Evolutionary conservation across 2,113 vertebrate genomes (phyloP), one percentile per base, ranked within the genome.

Genomic region (Colinus virginianus): DNA sequence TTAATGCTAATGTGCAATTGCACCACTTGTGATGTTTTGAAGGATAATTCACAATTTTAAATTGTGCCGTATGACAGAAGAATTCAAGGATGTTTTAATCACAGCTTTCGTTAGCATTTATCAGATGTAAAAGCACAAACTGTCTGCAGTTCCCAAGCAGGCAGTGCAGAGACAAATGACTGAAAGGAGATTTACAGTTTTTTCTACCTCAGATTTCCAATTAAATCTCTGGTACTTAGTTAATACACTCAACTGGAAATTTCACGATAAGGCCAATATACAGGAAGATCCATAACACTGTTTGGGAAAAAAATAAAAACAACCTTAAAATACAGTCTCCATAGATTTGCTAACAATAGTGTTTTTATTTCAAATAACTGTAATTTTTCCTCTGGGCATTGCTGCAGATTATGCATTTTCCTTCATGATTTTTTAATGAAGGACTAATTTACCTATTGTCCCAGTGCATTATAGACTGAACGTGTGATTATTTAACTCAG

Each of bases 371-470:
- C 78, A 97, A 96, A 96, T 95, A 96, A 96, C 81, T 75, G 13
- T 90, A 80, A 96, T 98, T 95, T 93, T 96, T 97, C 89, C 95
- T 95, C 49, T 53, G 70, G 62, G 90, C 34, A 84, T 64, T 90
- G 66, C 84, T 96, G 96, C 95, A 92, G 67, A 95, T 96, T 77
- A 91, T 84, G 96, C 96, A 72, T 91, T 97, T 97, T 97, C 67
- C 87, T 94, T 95, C 93, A 70, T 84, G 96, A 95, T 96, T 92
- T 95, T 97, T 97, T 97, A 97, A 97, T 97, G 97, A 97, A 32
- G 79, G 79, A 91, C 95, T 95, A 84, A 97, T 97, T 97, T 95
- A 92, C 91, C 95, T 95, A 88, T 93, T 94, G 94, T 96, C 63
- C 75, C 70, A 72, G 70, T n/a, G 82, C 95, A 94, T 90, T 95